Evolutionary conservation across 2,113 vertebrate species (phyloP).

Genomic region (Machaerirhynchus nigripectus): DNA sequence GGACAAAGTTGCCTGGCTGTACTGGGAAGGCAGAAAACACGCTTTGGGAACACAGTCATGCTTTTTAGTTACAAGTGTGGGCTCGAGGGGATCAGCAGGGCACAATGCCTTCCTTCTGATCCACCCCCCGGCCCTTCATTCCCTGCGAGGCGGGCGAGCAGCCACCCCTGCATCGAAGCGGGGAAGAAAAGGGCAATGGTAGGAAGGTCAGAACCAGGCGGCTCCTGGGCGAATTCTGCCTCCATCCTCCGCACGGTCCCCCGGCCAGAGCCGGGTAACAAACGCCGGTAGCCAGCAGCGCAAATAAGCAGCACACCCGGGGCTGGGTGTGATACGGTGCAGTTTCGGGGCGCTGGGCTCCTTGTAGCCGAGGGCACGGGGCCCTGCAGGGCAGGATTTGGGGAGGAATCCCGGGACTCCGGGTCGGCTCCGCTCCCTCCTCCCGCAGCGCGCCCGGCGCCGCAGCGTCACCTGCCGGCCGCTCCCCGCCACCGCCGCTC

Average conservation of each 20-base stretch:
- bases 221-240: not conserved
- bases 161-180: not conserved
- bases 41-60: not conserved
- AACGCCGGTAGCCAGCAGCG: fast-evolving
- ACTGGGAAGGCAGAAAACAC: not conserved
- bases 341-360: not conserved
- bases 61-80: not conserved
- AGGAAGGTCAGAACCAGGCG: not conserved
- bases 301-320: not conserved
- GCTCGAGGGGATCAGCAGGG: not conserved
- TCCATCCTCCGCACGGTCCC: not conserved
- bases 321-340: not conserved
- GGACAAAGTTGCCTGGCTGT: not conserved
- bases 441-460: fast-evolving
- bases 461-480: not conserved
- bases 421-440: too few species aligned
- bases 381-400: not conserved
- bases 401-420: not conserved
- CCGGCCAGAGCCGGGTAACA: not conserved
- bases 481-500: fast-evolving
- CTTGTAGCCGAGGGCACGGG: not conserved
- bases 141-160: not conserved
- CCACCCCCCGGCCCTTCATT: not conserved
- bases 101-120: not conserved
- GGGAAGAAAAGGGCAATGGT: not conserved